Evolutionary conservation across 1,140 invertebrate genomes (phyloP), one percentile per base, ranked within the genome.

Genomic region (Polypedilum pembai): DNA sequence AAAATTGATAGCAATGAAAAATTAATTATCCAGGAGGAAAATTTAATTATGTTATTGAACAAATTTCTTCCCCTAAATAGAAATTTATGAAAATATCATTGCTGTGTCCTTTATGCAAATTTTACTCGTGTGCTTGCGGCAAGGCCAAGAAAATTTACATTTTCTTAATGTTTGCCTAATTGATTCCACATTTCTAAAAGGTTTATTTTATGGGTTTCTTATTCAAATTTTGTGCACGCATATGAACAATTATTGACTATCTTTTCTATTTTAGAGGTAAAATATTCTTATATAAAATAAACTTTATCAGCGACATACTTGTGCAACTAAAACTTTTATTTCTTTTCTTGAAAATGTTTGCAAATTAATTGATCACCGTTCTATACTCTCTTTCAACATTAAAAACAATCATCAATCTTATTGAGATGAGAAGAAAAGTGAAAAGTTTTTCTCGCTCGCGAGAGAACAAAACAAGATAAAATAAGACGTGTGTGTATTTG

Each of bases 371-470:
- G 45, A 56, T 56, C 45, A n/a, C 45, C 15, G 45, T n/a, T 15
- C 10, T 56, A n/a, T 56, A 4, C n/a, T 56, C 10, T 56, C 15
- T 56, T 56, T 56, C 10, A 56, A 56, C 12, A 12, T 56, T 56
- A 45, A 45, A 45, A 56, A 56, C 45, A 56, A 56, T 56, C 45
- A 56, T 56, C 45, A 56, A 56, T 56, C 45, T 56, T 56, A n/a
- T 56, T 12, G 45, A 56, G 15, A 15, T 56, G 10, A 15, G 45
- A 15, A n/a, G n/a, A 56, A n/a, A 56, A n/a, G 45, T 56, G 45
- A n/a, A 56, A 56, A 45, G 15, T 45, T 8, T 45, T n/a, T n/a
- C n/a, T 8, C 41, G 3, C 24, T 33, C 24, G 24, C 24, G 41
- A 45, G 41, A 15, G 10, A 56, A 56, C 24, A 33, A 33, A 33